Percentiles rank a stretch among this genome's conserved stretches.
Evolutionary conservation across 1,140 invertebrate genomes (phyloP).

Genomic region (Semibalanus balanoides): DNA sequence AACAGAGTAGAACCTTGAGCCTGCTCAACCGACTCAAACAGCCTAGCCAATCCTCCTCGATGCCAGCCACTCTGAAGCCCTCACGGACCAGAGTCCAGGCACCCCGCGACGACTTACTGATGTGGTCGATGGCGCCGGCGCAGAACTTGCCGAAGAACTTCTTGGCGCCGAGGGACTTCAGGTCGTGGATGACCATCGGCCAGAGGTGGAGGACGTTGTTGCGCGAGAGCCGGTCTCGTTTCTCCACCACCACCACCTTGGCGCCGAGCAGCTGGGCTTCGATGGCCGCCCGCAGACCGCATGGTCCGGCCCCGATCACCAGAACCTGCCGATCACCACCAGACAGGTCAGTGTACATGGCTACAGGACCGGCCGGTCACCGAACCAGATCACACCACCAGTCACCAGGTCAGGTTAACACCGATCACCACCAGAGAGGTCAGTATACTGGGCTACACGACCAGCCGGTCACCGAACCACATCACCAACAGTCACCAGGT

Average conservation of each 20-base stretch:
- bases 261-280: conserved; percentile 91
- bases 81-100: no score
- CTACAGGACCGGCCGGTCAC: no score
- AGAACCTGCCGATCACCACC: conserved; percentile 42
- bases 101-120: conserved; percentile 44
- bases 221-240: conserved; percentile 76
- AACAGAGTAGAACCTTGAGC: no score
- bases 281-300: conserved; percentile 85
- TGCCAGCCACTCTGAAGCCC: no score
- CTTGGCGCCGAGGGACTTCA: conserved; percentile 88
- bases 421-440: no score
- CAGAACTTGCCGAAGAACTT: conserved; percentile 99
- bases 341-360: neutral
- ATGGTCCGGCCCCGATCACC: conserved; percentile 89
- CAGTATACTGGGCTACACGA: no score
- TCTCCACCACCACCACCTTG: conserved; percentile 85
- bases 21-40: no score
- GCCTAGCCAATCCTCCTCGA: no score
- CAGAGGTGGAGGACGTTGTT: conserved; percentile 98
- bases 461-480: no score
- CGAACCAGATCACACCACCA: no score
- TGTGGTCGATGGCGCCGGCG: conserved; percentile 95
- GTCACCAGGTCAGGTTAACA: no score
- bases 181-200: conserved; percentile 96
- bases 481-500: no score